Conservation (phyloP, 2,113 vertebrate genomes). For the Melierax canorus region DNA sequence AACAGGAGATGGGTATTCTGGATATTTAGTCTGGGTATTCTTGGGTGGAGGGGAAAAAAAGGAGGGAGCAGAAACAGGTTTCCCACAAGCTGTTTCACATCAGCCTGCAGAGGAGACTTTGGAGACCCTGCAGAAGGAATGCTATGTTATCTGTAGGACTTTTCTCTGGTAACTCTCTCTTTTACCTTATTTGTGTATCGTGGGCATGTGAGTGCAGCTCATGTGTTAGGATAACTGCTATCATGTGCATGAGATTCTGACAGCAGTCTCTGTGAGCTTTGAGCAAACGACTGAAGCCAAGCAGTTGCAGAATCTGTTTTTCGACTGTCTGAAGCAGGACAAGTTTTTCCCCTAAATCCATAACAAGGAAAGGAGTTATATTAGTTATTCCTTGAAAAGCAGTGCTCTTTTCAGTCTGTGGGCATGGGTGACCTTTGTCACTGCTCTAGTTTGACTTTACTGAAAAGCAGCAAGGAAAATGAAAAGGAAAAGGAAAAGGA, state of each 20-base stretch:
- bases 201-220: not conserved
- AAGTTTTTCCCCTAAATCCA: not conserved
- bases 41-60: not conserved
- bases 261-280: not conserved
- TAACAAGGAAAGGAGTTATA: not conserved
- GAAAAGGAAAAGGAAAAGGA: no score
- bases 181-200: accelerated
- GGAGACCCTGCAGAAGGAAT: not conserved
- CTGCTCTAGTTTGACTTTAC: not conserved
- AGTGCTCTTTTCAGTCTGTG: not conserved
- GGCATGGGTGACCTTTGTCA: not conserved
- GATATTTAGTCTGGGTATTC: not conserved
- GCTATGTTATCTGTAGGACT: not conserved
- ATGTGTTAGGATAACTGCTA: not conserved
- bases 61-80: not conserved
- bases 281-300: not conserved
- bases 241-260: not conserved
- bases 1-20: not conserved
- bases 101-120: not conserved
- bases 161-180: not conserved
- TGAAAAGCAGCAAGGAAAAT: not conserved
- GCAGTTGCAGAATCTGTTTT: not conserved
- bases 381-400: not conserved
- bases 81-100: not conserved
- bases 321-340: not conserved